A percentile compares a stretch with the other conserved stretches of the same genome.
phyloP scores from a whole-genome alignment of 2,888 invertebrate genomes.

The Ceratothoa steindachneri region DNA sequence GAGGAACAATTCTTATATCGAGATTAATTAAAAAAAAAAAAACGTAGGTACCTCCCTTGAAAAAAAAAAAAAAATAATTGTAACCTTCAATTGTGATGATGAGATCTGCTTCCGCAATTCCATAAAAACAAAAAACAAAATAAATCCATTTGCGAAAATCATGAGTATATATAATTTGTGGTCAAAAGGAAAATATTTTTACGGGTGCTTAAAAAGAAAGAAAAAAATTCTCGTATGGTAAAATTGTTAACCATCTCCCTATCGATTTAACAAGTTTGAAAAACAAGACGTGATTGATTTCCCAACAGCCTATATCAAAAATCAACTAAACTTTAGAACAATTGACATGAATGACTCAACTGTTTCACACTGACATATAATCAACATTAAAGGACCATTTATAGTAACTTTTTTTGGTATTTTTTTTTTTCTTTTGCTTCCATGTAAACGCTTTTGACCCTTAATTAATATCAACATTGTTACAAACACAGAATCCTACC shows the following conservation, averaged over 20 bases:
- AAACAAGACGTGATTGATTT: neutral
- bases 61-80: too few relatives aligned
- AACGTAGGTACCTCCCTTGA: too few relatives aligned
- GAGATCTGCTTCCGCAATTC: too few relatives aligned
- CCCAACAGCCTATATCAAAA: neutral
- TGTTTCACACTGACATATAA: neutral
- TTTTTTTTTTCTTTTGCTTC: neutral
- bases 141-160: too few relatives aligned
- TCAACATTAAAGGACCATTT: neutral
- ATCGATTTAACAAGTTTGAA: neutral
- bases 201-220: too few relatives aligned
- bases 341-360: neutral
- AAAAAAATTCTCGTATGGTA: neutral
- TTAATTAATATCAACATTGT: conserved; percentile 1
- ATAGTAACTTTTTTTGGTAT: neutral
- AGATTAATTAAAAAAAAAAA: too few relatives aligned
- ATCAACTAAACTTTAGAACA: neutral
- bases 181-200: too few relatives aligned
- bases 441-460: neutral
- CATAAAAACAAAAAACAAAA: too few relatives aligned
- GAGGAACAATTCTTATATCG: neutral
- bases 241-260: neutral
- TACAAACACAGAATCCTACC: conserved; percentile 8
- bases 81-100: too few relatives aligned
- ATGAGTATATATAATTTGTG: too few relatives aligned